phyloP scores from a whole-genome alignment of 2,888 invertebrate species.

The Macrosiphum euphorbiae region DNA sequence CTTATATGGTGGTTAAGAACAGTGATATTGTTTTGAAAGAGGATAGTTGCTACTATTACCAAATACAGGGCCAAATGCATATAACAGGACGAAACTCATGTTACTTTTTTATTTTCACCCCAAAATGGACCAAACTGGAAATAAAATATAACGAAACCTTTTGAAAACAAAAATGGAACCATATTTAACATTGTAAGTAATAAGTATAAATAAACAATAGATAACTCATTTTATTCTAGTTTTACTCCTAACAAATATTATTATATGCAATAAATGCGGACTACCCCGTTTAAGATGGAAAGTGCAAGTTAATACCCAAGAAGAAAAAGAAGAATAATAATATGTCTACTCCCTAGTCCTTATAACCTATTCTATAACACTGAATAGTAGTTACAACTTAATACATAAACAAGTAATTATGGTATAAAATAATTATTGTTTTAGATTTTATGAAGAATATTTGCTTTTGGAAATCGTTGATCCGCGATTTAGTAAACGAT shows the following conservation, averaged over 20 bases:
- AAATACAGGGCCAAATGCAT: slow-evolving; percentile 17
- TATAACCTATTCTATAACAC: background rate
- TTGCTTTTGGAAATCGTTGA: slow-evolving; percentile 9
- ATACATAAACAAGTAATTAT: background rate
- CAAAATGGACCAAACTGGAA: slow-evolving; percentile 12
- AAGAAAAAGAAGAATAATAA: too few species aligned
- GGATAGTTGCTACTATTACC: background rate
- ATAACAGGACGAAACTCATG: background rate
- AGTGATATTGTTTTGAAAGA: background rate
- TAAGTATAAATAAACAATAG: background rate
- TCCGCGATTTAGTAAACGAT: slow-evolving; percentile 17
- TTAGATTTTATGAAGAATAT: slow-evolving; percentile 45
- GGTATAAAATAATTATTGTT: slow-evolving; percentile 25
- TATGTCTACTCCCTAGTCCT: background rate
- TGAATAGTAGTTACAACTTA: background rate
- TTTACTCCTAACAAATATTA: background rate
- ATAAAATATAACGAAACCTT: background rate
- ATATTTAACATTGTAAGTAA: background rate
- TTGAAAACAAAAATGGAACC: slow-evolving; percentile 20
- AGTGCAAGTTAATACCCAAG: too few species aligned
- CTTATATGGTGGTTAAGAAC: background rate
- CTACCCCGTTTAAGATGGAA: too few species aligned
- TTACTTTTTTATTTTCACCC: slow-evolving; percentile 14
- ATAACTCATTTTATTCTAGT: background rate
- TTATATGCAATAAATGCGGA: too few species aligned